These are phyloP conservation scores for Neogobius melanostomus DNA, from an alignment of 2,113 vertebrate species.

Conservation along the genomic window DNA sequence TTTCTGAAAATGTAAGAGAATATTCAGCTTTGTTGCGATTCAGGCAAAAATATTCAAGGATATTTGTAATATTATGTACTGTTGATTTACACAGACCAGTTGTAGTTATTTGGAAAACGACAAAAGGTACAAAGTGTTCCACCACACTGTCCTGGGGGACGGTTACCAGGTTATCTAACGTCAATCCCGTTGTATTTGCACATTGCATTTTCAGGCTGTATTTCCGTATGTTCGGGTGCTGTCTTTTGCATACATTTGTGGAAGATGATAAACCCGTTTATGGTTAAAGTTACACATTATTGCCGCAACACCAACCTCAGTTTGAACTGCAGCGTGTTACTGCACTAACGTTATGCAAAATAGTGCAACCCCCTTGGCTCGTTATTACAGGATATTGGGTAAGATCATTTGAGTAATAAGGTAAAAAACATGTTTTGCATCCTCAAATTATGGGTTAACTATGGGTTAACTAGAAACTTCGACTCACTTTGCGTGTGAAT, in stretches of 20 bases:
- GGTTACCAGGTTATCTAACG: neutral
- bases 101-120: neutral
- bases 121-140: neutral
- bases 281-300: neutral
- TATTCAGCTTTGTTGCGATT: neutral
- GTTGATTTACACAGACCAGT: neutral
- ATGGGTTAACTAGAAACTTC: too few species aligned
- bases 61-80: too few species aligned
- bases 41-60: neutral
- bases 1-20: neutral
- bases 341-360: neutral
- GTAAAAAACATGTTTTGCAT: too few species aligned
- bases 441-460: too few species aligned
- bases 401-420: too few species aligned
- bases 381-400: too few species aligned
- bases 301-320: neutral
- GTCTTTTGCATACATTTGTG: neutral
- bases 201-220: too few species aligned
- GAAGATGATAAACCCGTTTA: neutral
- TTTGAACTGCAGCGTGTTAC: neutral
- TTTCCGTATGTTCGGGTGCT: too few species aligned
- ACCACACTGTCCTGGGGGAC: neutral
- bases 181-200: too few species aligned
- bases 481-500: too few species aligned
- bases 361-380: neutral